Evolutionary conservation across 1,140 invertebrate species (phyloP), one percentile per base, ranked within the genome.

Genomic region (Drosophila mauritiana): DNA sequence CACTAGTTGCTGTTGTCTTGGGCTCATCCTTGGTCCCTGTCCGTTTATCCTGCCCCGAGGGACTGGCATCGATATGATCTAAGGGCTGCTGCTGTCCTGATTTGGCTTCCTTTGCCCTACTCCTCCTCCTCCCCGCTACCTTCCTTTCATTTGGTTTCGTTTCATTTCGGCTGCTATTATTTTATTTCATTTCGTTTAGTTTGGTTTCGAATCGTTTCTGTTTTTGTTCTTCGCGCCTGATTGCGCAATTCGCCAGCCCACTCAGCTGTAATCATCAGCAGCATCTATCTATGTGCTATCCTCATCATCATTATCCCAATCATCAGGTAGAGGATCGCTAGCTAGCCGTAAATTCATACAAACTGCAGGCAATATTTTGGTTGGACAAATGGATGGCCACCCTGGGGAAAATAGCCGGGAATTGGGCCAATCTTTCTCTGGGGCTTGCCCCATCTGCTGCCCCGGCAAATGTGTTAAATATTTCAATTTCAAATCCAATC

Each of bases 401-500:
- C 54, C 42, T 3, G n/a, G 54, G 61, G 31, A 42, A 48, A 48
- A 25, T 13, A 31, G 27, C 12, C 27, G 13, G 25, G 43, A 51
- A 42, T 25, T 43, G 39, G 25, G 40, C 54, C 22, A 56, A 56
- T 31, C 17, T 34, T 40, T 45, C 13, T 22, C 27, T 31, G 27
- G 27, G 7, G 31, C 8, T 39, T 39, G 37, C 15, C 42, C 42
- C 37, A 25, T 12, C 31, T 52, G 27, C 36, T 40, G 59, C 59
- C 59, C 72, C 61, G 63, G 53, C 51, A 62, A 77, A 78, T 76
- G 84, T 83, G 84, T 88, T 88, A 79, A 88, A 88, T 88, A 88
- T 88, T 89, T 89, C 67, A 89, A 77, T 80, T 80, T 77, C 75
- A 88, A 88, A 88, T 88, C 83, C 83, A 88, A 88, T 86, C 78